phyloP scores from a whole-genome alignment of 2,113 vertebrate genomes.

The Dermatemys mawii region DNA sequence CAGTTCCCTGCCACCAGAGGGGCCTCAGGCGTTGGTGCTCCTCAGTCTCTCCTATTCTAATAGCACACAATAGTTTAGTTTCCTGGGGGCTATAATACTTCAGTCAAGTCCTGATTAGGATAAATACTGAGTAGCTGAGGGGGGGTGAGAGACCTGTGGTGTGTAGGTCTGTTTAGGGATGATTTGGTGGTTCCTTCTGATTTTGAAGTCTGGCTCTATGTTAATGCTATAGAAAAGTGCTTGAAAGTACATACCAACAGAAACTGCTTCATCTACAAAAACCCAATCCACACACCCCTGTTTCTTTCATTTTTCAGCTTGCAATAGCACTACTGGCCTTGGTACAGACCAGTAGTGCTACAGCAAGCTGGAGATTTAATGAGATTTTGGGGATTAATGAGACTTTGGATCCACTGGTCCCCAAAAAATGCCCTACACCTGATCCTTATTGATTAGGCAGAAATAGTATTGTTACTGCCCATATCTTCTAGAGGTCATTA shows the following conservation, averaged over 20 bases:
- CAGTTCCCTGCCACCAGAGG: not conserved
- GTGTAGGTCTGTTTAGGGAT: not conserved
- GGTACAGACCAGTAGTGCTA: not conserved
- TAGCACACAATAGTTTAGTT: not conserved
- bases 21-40: not conserved
- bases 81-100: not conserved
- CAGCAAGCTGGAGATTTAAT: too few species aligned
- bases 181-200: not conserved
- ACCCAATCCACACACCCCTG: rapidly evolving
- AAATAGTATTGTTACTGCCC: not conserved
- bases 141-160: not conserved
- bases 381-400: not conserved
- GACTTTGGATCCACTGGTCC: not conserved
- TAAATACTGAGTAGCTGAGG: not conserved
- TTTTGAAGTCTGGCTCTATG: not conserved
- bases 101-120: too few species aligned
- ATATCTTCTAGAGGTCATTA: not conserved
- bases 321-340: not conserved
- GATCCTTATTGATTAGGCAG: not conserved
- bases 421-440: not conserved
- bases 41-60: not conserved
- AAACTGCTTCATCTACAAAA: not conserved
- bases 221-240: not conserved
- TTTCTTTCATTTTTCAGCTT: not conserved
- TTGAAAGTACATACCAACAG: not conserved